A percentile compares a stretch with the other conserved stretches of the same genome.
Evolutionary conservation across 2,888 invertebrate genomes (phyloP).

Genomic region (Timandra comae): DNA sequence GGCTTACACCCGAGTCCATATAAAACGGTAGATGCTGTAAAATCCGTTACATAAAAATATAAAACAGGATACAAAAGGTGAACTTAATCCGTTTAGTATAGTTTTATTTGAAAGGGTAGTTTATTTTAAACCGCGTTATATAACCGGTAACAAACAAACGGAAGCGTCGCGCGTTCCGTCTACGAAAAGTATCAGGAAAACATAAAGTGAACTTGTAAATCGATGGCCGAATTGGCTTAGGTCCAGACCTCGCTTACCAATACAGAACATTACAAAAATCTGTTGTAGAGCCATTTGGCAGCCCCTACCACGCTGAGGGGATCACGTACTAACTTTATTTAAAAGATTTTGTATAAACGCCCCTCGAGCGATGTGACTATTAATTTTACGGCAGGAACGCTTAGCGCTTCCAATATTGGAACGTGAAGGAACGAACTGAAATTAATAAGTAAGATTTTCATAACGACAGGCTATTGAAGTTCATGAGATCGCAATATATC

Average conservation of each 20-base stretch:
- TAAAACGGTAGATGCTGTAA: too few relatives aligned
- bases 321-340: slow-evolving; percentile 67
- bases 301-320: slow-evolving; percentile 34
- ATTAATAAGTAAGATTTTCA: slow-evolving; percentile 5
- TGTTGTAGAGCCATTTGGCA: slow-evolving; percentile 72
- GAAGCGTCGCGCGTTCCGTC: slow-evolving; percentile 40
- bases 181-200: slow-evolving; percentile 54
- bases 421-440: slow-evolving; percentile 31
- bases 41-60: too few relatives aligned
- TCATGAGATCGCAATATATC: slow-evolving; percentile 1
- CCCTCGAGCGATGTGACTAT: slow-evolving; percentile 48
- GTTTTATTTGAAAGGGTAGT: slow-evolving; percentile 10
- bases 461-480: slow-evolving; percentile 6
- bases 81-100: too few relatives aligned
- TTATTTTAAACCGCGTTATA: slow-evolving; percentile 6
- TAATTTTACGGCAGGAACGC: slow-evolving; percentile 51
- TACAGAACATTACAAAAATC: slow-evolving; percentile 72
- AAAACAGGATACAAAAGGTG: too few relatives aligned
- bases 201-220: slow-evolving; percentile 68
- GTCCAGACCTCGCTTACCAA: slow-evolving; percentile 69
- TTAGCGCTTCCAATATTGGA: slow-evolving; percentile 37
- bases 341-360: slow-evolving; percentile 62
- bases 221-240: slow-evolving; percentile 68
- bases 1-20: too few relatives aligned
- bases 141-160: slow-evolving; percentile 31